Evolutionary conservation across 2,888 invertebrate species (phyloP), one percentile per base, ranked within the genome.

Genomic region (Dolichopus griseipennis): DNA sequence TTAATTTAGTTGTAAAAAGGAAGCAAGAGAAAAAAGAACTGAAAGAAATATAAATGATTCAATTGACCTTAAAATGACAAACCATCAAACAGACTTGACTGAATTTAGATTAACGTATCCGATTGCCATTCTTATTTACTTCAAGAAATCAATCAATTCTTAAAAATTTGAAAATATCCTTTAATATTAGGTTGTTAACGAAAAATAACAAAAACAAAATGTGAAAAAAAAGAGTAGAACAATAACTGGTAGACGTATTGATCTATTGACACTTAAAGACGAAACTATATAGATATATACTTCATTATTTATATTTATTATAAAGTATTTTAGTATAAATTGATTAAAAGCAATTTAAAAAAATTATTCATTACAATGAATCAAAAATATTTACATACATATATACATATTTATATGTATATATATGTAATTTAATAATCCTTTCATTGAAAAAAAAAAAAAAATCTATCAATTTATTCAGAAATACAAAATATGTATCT

Each of bases 41-140:
- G 18, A 52, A 12, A 18, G 18, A 52, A 52, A 52, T 12, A 41
- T 12, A 41, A 52, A 18, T 52, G n/a, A 52, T 18, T 52, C 52
- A 52, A 52, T 52, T 52, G 52, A 52, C 52, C 52, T 52, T 52
- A 52, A 52, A 52, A 52, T 52, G 15, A 52, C 52, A 52, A 52
- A 52, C 18, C n/a, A 52, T 52, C 52, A 52, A n/a, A n/a, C 15
- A 27, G 27, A 27, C 27, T 27, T 27, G 27, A n/a, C 52, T 52
- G 52, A 52, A n/a, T 52, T 52, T 52, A 18, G 52, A 52, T 52
- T 52, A 52, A 18, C 15, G 2, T 12, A 52, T 37, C 8, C n/a
- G 52, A 52, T 52, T 52, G 4, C 12, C 8, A 18, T 9, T 52
- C 52, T 52, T 52, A 52, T 52, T 52, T n/a, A 52, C n/a, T 18